Conservation (phyloP, 2,113 vertebrate genomes). For the Ibidorhyncha struthersii region DNA sequence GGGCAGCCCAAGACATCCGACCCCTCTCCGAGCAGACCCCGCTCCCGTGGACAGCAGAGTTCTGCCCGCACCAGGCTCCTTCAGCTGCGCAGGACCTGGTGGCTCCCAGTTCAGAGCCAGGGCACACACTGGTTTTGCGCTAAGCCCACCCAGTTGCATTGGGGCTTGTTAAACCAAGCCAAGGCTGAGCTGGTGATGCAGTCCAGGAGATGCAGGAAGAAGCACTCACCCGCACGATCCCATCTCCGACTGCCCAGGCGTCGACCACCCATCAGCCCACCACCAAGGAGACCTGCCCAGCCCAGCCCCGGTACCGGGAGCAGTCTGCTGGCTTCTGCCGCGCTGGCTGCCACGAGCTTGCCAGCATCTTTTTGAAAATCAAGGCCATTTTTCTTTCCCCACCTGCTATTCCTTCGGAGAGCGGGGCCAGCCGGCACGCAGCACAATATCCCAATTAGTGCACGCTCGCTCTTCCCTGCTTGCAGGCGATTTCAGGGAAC, state of each 20-base stretch:
- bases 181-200: background rate
- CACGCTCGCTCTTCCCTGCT: background rate
- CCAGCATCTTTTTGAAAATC: background rate
- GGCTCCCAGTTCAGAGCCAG: background rate
- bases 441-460: constrained; percentile 13
- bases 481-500: background rate
- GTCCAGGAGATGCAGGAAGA: background rate
- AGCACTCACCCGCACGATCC: background rate
- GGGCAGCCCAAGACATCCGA: background rate
- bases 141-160: background rate
- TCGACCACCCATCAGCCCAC: background rate
- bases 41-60: background rate
- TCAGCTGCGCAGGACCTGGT: fast-evolving
- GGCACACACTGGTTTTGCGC: background rate
- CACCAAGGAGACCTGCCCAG: background rate
- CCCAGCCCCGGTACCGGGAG: background rate
- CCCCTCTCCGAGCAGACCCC: background rate
- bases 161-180: background rate
- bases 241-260: background rate
- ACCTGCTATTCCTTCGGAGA: constrained; percentile 19
- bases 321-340: background rate
- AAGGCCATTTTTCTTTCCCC: constrained; percentile 20
- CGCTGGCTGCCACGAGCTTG: background rate
- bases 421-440: background rate
- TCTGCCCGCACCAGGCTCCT: background rate